Base-by-base conservation (phyloP, 2,113 vertebrate genomes). In the Hippotragus niger region DNA sequence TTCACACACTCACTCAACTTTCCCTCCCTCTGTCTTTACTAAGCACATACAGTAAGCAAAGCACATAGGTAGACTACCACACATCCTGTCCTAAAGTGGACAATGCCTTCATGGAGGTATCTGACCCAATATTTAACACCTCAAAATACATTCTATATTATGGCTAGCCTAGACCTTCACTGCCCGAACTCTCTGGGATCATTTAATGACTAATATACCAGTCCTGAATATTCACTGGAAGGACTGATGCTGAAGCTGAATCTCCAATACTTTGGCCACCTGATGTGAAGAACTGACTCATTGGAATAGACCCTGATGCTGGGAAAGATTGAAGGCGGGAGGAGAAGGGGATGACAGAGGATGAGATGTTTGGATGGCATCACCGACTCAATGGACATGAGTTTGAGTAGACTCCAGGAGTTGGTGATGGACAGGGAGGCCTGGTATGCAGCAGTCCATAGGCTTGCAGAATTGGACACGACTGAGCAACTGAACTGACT, bases 41-140 rank as follows among this genome's bases (percentile, higher is more conserved):
- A 87, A 58, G 23, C 0, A 2, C 6, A 47, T 7, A 6, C 2
- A 6, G 0, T 2, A 64, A 64, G 19, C 29, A 43, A 11, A 40
- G 19, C 12, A 25, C 36, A 14, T 7, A 40, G 60, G 15, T 11
- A n/a, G 62, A 25, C 19, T 21, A 78, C 3, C 5, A n/a, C 1
- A 2, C 25, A 23, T 31, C 58, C 25, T 4, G 7, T 2, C 27
- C 40, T 2, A 16, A 33, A 67, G 16, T 16, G 11, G 13, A 31
- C 45, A 45, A n/a, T 47, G 23, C 7, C 33, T 27, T 3, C 7
- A 14, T 6, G 36, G 43, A 45, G 4, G 3, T 50, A 58, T n/a
- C 3, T 58, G 7, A 60, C 76, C 33, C 50, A 64, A 0, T 55
- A 83, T 84, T 29, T 64, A 50, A 62, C 14, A 57, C 50, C 13